phyloP scores from a whole-genome alignment of 1,140 invertebrate genomes.

The Sarcophaga bullata region DNA sequence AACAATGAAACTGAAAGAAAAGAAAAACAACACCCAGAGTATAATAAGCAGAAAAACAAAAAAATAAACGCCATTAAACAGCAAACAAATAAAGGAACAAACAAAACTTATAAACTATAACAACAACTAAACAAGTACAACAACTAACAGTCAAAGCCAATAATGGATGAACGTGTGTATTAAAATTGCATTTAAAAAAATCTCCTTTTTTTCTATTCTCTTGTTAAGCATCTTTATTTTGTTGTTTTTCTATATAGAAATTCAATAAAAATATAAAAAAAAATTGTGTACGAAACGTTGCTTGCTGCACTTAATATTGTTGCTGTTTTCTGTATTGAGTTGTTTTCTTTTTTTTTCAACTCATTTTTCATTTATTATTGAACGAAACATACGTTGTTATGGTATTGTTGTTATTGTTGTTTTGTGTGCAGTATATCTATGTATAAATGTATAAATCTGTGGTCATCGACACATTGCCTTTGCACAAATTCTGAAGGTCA shows the following conservation, averaged over 20 bases:
- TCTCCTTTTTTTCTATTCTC: too few species aligned
- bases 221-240: too few species aligned
- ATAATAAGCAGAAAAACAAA: neutral
- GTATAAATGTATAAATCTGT: constrained; percentile 59
- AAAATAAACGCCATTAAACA: neutral
- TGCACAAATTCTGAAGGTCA: constrained; percentile 67
- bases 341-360: constrained; percentile 7
- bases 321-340: constrained; percentile 25
- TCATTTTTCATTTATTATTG: constrained; percentile 26
- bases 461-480: constrained; percentile 67
- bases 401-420: constrained; percentile 45
- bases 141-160: too few species aligned
- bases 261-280: too few species aligned
- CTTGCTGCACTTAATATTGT: constrained; percentile 28
- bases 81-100: neutral
- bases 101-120: neutral
- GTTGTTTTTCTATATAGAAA: too few species aligned
- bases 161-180: too few species aligned
- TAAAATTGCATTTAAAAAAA: too few species aligned
- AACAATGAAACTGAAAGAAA: neutral
- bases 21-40: neutral
- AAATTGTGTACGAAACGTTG: too few species aligned
- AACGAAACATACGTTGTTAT: constrained; percentile 53
- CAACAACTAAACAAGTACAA: neutral
- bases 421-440: constrained; percentile 54